phyloP scores from a whole-genome alignment of 2,113 vertebrate genomes.

The Anoura caudifer region DNA sequence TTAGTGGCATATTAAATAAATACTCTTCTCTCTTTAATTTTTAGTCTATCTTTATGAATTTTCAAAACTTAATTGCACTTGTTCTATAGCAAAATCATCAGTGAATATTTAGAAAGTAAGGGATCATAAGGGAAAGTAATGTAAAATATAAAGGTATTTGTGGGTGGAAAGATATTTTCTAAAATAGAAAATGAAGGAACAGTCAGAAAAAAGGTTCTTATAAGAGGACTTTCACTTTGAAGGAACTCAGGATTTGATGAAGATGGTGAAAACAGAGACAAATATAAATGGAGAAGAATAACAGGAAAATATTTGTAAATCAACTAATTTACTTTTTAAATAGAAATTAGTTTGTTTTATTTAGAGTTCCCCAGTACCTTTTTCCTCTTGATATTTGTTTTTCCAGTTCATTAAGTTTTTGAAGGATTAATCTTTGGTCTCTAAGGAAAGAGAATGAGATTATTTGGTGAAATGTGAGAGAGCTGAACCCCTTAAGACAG shows the following conservation, averaged over 20 bases:
- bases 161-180: background rate
- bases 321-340: conserved; percentile 56
- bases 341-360: conserved; percentile 66
- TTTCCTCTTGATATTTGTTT: conserved; percentile 61
- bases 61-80: background rate
- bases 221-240: background rate
- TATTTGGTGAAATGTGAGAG: conserved; percentile 50
- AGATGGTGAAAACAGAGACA: background rate
- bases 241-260: background rate
- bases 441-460: conserved; percentile 50
- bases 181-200: background rate
- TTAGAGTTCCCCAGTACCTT: conserved; percentile 60
- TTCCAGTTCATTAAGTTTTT: conserved; percentile 62
- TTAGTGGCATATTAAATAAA: background rate
- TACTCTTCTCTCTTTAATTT: background rate
- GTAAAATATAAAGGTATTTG: background rate
- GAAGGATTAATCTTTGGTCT: conserved; percentile 69
- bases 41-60: background rate
- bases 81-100: background rate
- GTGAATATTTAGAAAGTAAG: background rate
- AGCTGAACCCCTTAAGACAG: conserved; percentile 28
- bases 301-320: conserved; percentile 33
- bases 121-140: background rate
- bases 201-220: background rate
- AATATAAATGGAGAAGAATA: background rate